Conservation (phyloP, 2,113 vertebrate genomes). For the Manacus vitellinus region DNA sequence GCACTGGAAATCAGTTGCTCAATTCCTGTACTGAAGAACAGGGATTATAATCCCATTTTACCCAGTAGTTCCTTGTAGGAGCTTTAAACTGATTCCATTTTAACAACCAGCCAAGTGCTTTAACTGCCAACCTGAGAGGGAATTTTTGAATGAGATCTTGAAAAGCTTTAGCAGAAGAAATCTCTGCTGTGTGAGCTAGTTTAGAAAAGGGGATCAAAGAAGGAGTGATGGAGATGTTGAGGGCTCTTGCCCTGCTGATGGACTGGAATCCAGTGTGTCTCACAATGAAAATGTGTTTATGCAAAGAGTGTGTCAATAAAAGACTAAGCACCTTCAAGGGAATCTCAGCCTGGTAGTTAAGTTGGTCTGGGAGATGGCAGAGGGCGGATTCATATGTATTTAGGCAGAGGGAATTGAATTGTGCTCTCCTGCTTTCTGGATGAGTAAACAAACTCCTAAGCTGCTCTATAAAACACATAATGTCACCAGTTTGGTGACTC, state of each 20-base stretch:
- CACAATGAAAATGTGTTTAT: not conserved
- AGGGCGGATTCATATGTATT: rapidly evolving
- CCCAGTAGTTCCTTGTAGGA: not conserved
- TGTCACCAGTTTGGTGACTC: not conserved
- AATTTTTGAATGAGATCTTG: not conserved
- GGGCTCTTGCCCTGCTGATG: not conserved
- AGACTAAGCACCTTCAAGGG: rapidly evolving
- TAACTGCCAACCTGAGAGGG: not conserved
- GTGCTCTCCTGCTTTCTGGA: not conserved
- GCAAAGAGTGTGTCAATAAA: not conserved
- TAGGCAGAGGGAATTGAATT: not conserved
- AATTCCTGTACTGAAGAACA: not conserved
- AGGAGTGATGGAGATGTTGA: not conserved
- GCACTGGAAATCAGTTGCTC: not conserved
- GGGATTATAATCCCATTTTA: not conserved
- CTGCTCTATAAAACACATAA: not conserved
- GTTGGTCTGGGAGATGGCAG: constrained; percentile 7
- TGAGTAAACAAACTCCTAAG: not conserved
- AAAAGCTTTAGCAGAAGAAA: not conserved
- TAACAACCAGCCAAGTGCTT: not conserved
- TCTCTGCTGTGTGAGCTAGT: no score
- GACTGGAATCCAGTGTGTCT: not conserved
- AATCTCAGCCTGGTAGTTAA: not conserved
- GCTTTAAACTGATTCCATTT: not conserved
- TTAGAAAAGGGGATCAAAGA: not conserved